A percentile compares a stretch with the other conserved stretches of the same genome.
Conservation (phyloP, 1,140 invertebrate species). For the Oppia nitens region DNA sequence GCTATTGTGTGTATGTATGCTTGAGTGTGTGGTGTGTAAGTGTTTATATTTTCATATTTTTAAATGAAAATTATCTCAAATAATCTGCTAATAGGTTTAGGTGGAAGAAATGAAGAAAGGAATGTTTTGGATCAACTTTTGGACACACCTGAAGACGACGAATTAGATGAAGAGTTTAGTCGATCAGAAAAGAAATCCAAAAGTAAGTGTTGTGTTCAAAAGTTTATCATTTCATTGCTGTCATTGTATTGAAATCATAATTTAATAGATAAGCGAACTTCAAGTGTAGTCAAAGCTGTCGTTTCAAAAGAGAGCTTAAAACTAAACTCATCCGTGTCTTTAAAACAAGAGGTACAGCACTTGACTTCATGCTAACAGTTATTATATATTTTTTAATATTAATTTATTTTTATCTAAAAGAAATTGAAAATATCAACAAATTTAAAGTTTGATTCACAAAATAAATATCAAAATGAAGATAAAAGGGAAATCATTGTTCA, state of each 20-base stretch:
- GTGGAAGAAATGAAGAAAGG: slow-evolving; percentile 16
- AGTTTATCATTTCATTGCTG: too few species aligned
- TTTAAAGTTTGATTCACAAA: too few species aligned
- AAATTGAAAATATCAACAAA: too few species aligned
- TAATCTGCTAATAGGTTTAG: too few species aligned
- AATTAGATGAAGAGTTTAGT: slow-evolving; percentile 20
- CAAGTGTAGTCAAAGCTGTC: not conserved
- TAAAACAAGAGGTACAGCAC: not conserved
- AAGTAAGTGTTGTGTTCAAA: slow-evolving; percentile 6
- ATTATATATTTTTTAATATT: too few species aligned
- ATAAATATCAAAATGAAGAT: not conserved
- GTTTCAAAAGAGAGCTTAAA: not conserved
- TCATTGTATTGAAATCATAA: too few species aligned
- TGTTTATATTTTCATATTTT: too few species aligned
- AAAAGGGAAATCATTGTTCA: not conserved
- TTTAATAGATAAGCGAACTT: not conserved
- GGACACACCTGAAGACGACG: slow-evolving; percentile 21
- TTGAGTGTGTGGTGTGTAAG: too few species aligned
- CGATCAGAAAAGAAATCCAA: slow-evolving; percentile 15
- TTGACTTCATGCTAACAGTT: too few species aligned
- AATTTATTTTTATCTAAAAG: too few species aligned
- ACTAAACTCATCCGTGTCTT: not conserved
- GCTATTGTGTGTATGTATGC: too few species aligned
- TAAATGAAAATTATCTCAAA: too few species aligned
- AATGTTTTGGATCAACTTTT: slow-evolving; percentile 22